phyloP scores from a whole-genome alignment of 2,113 vertebrate genomes.

The Microtus oregoni region DNA sequence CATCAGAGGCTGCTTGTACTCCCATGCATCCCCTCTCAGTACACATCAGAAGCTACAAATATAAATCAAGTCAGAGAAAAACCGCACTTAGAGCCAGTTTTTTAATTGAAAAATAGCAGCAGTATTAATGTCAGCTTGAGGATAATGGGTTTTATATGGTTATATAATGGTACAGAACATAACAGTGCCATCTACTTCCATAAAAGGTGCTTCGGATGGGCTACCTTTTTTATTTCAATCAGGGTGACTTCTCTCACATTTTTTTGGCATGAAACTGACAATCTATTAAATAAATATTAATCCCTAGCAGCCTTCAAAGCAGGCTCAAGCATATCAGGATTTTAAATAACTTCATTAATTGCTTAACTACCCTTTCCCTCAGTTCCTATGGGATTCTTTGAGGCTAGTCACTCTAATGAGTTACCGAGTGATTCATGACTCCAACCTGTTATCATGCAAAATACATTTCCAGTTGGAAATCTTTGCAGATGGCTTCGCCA shows the following conservation, averaged over 20 bases:
- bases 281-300: slow-evolving; percentile 89
- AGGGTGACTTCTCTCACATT: slow-evolving; percentile 78
- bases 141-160: slow-evolving; percentile 77
- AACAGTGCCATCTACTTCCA: slow-evolving; percentile 69
- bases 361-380: slow-evolving; percentile 86
- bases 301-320: slow-evolving; percentile 85
- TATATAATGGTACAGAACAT: slow-evolving; percentile 67
- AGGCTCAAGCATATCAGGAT: slow-evolving; percentile 84
- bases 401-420: slow-evolving; percentile 83
- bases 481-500: slow-evolving; percentile 71
- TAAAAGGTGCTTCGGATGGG: slow-evolving; percentile 79
- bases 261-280: slow-evolving; percentile 82
- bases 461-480: slow-evolving; percentile 79
- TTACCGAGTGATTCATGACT: slow-evolving; percentile 85
- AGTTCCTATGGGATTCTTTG: slow-evolving; percentile 84
- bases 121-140: slow-evolving; percentile 77
- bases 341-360: slow-evolving; percentile 90
- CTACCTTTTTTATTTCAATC: slow-evolving; percentile 64
- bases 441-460: slow-evolving; percentile 81
- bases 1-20: slow-evolving; percentile 65
- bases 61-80: slow-evolving; percentile 75
- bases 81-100: slow-evolving; percentile 72
- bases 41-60: slow-evolving; percentile 72
- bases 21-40: slow-evolving; percentile 69
- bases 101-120: slow-evolving; percentile 79